Percentiles rank a stretch among this genome's conserved stretches.
Evolutionary conservation across 2,888 invertebrate genomes (phyloP).

Genomic region (Drosophila affinis): DNA sequence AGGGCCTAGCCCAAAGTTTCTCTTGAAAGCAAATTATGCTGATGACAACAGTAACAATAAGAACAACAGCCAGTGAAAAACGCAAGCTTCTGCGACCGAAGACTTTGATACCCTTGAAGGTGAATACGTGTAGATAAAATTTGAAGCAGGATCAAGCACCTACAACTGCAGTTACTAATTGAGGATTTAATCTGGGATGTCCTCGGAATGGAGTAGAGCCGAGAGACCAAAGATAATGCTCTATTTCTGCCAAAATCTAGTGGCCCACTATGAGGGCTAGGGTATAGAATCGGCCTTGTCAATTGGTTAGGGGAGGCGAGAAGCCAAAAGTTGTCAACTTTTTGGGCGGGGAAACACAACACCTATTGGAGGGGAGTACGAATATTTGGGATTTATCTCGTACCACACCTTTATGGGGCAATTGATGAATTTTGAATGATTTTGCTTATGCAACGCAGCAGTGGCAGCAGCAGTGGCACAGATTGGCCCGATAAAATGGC

Average conservation of each 20-base stretch:
- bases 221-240: no score
- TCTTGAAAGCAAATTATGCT: slow-evolving; percentile 52
- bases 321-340: slow-evolving; percentile 33
- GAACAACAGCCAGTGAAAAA: not conserved
- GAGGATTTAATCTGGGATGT: no score
- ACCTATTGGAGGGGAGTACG: slow-evolving; percentile 12
- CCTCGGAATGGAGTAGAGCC: no score
- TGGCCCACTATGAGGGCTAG: not conserved
- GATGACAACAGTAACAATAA: slow-evolving; percentile 59
- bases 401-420: slow-evolving; percentile 48
- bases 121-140: no score
- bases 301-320: slow-evolving; percentile 8
- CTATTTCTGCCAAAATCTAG: not conserved
- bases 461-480: not conserved
- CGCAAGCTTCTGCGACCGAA: slow-evolving; percentile 44
- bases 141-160: no score
- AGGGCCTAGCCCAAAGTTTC: slow-evolving; percentile 35
- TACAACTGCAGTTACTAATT: no score
- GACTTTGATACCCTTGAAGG: slow-evolving; percentile 32
- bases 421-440: slow-evolving; percentile 46
- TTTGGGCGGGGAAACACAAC: slow-evolving; percentile 2
- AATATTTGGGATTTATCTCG: slow-evolving; percentile 43
- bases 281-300: slow-evolving; percentile 13
- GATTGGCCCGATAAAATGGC: slow-evolving; percentile 24
- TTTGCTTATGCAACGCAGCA: slow-evolving; percentile 23